These are phyloP conservation scores for Acrobasis repandana DNA, from an alignment of 2,888 invertebrate genomes.

Conservation along the genomic window DNA sequence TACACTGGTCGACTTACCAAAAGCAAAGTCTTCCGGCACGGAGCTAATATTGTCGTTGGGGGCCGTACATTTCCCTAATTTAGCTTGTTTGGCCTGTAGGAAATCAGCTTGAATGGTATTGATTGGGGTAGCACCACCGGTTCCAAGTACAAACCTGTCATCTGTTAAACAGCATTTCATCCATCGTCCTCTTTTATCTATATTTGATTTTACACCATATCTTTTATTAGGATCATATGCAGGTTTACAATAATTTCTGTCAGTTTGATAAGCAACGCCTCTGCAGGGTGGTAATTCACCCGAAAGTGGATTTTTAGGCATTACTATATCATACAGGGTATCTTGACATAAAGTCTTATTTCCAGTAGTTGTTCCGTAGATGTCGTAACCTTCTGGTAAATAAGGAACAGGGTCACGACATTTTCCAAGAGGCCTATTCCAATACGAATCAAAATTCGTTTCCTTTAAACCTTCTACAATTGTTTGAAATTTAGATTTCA, in stretches of 20 bases:
- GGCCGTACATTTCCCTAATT: conserved; percentile 11
- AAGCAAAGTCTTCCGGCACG: conserved; percentile 7
- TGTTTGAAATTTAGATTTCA: conserved; percentile 44
- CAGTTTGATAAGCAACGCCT: conserved; percentile 36
- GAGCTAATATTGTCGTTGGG: conserved; percentile 5
- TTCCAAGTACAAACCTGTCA: conserved; percentile 45
- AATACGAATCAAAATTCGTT: conserved; percentile 44
- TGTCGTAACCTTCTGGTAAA: conserved; percentile 42
- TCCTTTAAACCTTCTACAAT: conserved; percentile 44
- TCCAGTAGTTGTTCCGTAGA: conserved; percentile 40
- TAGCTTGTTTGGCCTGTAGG: conserved; percentile 32
- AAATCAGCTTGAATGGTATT: conserved; percentile 54
- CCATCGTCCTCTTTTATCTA: conserved; percentile 57
- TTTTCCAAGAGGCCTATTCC: conserved; percentile 42
- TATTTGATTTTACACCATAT: conserved; percentile 52
- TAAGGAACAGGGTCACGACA: conserved; percentile 40
- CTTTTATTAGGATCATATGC: conserved; percentile 53
- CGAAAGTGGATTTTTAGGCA: conserved; percentile 40
- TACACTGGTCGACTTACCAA: neutral
- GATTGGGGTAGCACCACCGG: conserved; percentile 39
- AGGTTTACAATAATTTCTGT: conserved; percentile 47
- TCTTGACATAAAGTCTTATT: conserved; percentile 33
- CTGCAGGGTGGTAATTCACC: conserved; percentile 30
- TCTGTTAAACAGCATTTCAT: conserved; percentile 53
- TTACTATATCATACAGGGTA: conserved; percentile 43